phyloP scores from a whole-genome alignment of 2,797 vertebrate genomes.

The Enteromius viviparus region DNA sequence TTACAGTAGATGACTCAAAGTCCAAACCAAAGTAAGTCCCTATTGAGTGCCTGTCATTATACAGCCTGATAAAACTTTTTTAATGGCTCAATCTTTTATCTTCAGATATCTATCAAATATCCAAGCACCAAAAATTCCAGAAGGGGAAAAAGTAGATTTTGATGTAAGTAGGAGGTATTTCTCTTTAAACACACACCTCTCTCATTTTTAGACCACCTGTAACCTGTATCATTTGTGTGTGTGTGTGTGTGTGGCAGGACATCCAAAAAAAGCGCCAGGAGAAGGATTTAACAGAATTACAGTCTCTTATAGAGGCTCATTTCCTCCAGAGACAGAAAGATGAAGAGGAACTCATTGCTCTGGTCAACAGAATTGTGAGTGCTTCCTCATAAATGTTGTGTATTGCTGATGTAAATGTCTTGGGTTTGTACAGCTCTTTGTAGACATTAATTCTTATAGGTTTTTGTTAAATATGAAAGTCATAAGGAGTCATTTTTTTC shows the following conservation, averaged over 20 bases:
- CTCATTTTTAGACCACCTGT: not conserved
- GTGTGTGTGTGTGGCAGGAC: conserved; percentile 78
- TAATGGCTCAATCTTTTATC: conserved; percentile 2
- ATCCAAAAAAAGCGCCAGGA: conserved; percentile 97
- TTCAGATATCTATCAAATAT: conserved; percentile 77
- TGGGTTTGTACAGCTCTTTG: not conserved
- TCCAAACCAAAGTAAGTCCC: conserved; percentile 76
- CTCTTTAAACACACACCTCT: not conserved
- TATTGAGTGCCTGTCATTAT: not conserved
- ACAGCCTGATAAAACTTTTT: not conserved
- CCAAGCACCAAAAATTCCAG: conserved; percentile 91
- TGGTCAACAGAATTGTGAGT: conserved; percentile 94
- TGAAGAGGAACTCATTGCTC: conserved; percentile 91
- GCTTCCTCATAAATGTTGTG: not conserved
- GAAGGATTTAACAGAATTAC: conserved; percentile 94
- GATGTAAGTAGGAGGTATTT: conserved; percentile 83
- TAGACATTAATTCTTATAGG: not conserved
- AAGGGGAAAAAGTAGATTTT: conserved; percentile 98
- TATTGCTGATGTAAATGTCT: not conserved
- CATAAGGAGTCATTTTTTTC: not conserved
- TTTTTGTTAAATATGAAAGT: not conserved
- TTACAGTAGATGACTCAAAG: conserved; percentile 73
- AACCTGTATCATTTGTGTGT: conserved; percentile 12
- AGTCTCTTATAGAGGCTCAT: conserved; percentile 95
- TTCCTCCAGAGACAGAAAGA: conserved; percentile 96